Base-by-base conservation (phyloP, 2,113 vertebrate genomes). In the Ahaetulla prasina region DNA sequence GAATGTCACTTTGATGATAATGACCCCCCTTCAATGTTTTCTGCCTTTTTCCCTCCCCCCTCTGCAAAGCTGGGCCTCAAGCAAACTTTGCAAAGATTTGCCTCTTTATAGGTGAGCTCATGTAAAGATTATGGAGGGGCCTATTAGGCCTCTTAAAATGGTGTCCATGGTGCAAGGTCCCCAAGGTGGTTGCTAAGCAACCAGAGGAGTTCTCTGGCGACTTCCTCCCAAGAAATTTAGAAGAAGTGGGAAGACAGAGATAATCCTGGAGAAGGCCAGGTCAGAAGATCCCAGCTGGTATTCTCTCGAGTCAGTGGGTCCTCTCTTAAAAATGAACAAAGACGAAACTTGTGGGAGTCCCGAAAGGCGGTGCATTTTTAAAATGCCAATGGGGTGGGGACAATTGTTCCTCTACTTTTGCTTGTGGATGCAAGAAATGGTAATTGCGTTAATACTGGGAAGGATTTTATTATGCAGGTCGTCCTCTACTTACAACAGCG, bases 181-280 rank as follows among this genome's bases (percentile, higher is more conserved):
- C 80, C 49, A 86, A 80, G 80, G 52, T 0, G 0, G 90, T 39
- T 3, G 3, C 93, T 90, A 85, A 1, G 86, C 54, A 25, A 1
- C 89, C 0, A 0, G 2, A 63, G 55, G 87, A 88, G 63, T 55
- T 88, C 4, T 0, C 0, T 0, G 52, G 35, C 2, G 3, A 74
- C 92, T 54, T 86, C 63, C 89, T 80, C 5, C 0, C n/a, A 0
- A 90, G 91, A 47, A 22, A 2, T 12, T 20, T 16, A 92, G 89
- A 84, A 86, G 90, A 89, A 43, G 63, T 57, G 39, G 68, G 3
- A 92, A 16, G 25, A 0, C 4, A 39, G 3, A 2, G 0, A 7
- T 30, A 14, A 89, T n/a, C 22, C 20, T 3, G 20, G 39, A 20
- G 85, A 87, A n/a, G 87, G 39, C 68, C 2, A 20, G 0, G 0